Evolutionary conservation across 2,113 vertebrate species (phyloP).

Genomic region (Tupaia tana): DNA sequence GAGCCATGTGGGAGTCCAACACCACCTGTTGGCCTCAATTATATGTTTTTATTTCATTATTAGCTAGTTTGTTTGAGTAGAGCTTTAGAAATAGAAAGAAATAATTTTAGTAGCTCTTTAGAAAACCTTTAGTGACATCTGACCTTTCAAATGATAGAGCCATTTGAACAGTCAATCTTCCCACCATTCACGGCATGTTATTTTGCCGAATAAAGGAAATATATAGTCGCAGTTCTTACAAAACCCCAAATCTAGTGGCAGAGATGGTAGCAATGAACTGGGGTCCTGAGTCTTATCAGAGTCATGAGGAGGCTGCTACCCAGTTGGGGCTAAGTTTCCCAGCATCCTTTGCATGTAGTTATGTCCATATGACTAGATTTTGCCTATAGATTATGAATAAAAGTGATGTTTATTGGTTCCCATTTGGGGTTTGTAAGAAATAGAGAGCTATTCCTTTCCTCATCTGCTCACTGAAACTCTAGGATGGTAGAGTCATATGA

Average conservation of each 20-base stretch:
- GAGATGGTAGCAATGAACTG: neutral
- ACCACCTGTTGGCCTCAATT: too few species aligned
- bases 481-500: neutral
- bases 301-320: neutral
- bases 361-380: neutral
- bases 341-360: neutral
- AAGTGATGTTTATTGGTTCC: neutral
- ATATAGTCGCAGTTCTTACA: neutral
- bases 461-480: neutral
- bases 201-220: neutral
- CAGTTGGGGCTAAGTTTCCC: fast-evolving
- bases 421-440: neutral
- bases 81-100: neutral
- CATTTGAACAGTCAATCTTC: neutral
- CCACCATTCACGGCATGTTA: neutral
- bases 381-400: neutral
- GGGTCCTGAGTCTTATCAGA: too few species aligned
- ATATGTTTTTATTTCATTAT: neutral
- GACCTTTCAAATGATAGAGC: conserved; percentile 3
- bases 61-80: conserved; percentile 21
- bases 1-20: too few species aligned
- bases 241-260: neutral
- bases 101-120: neutral
- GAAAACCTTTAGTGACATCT: neutral
- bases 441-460: neutral